Evolutionary conservation across 2,888 invertebrate genomes (phyloP), one percentile per base, ranked within the genome.

Genomic region (Ceramica pisi): DNA sequence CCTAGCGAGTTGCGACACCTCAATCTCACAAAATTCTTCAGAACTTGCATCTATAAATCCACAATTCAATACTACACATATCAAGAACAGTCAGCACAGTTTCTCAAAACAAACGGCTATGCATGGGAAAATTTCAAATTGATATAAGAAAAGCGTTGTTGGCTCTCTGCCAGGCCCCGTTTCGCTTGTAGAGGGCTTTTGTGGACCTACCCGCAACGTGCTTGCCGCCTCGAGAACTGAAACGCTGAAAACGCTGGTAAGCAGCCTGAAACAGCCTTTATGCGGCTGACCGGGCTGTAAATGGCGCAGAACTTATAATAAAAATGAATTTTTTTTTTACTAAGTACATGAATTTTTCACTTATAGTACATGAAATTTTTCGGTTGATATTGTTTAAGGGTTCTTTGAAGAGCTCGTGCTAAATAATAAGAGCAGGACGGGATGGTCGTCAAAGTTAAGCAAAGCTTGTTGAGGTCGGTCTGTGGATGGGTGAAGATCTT

Each of bases 151-250:
- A 83, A 85, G 83, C 78, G 71, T 79, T 70, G 73, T 86, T 92
- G 92, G 92, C 91, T 57, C 46, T 6, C 46, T 72, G 92, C 92
- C 93, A 93, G 88, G 68, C 81, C 86, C 84, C 83, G 87, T 87
- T 88, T 84, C 83, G 81, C 81, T 78, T 86, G 68, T 87, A 90
- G 92, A 87, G 91, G 84, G 88, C 91, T 91, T 92, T 91, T 91
- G 90, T 82, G 60, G 89, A 74, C 70, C 68, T 80, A 75, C 74
- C 80, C 81, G 73, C 80, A 78, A 79, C 76, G 79, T 86, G 85
- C 86, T 84, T 69, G 69, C 81, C 67, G 83, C 87, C 75, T 86
- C 77, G 85, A 89, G 82, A 85, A 86, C 86, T 88, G 87, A 91
- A 90, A 88, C 86, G 85, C 86, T 88, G 87, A 91, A 90, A 89